Evolutionary conservation across 2,797 vertebrate genomes (phyloP).

Genomic region (Mormyrops attenuatus): DNA sequence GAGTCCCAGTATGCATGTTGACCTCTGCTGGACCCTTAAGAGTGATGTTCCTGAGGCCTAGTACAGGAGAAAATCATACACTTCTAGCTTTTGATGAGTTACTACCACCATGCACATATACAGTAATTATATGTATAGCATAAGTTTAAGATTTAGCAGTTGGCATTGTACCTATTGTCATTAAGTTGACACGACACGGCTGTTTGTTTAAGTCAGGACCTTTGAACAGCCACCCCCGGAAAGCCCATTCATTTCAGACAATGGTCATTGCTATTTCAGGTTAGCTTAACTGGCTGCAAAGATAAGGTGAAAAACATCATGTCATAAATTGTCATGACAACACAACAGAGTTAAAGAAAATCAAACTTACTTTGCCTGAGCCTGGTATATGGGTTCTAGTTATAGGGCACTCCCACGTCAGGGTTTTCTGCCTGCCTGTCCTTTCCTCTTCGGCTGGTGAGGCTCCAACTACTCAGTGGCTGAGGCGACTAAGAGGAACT

Average conservation of each 20-base stretch:
- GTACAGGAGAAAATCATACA: not conserved
- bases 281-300: not conserved
- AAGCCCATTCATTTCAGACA: not conserved
- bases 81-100: not conserved
- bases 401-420: not conserved
- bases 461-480: not conserved
- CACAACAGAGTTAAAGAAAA: not conserved
- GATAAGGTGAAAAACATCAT: not conserved
- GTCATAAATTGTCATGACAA: conserved; percentile 4
- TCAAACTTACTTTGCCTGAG: not conserved
- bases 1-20: not conserved
- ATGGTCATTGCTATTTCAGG: not conserved
- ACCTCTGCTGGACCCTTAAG: not conserved
- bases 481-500: not conserved
- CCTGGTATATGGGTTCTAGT: not conserved
- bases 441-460: not conserved
- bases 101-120: not conserved
- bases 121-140: not conserved
- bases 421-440: not conserved
- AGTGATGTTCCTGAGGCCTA: not conserved
- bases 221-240: not conserved
- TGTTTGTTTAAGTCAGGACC: conserved; percentile 9
- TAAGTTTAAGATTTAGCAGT: not conserved
- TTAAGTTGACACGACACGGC: not conserved
- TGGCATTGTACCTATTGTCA: not conserved